These are phyloP conservation scores for Sphyrna mokarran DNA, from an alignment of 2,113 vertebrate species.

Conservation along the genomic window DNA sequence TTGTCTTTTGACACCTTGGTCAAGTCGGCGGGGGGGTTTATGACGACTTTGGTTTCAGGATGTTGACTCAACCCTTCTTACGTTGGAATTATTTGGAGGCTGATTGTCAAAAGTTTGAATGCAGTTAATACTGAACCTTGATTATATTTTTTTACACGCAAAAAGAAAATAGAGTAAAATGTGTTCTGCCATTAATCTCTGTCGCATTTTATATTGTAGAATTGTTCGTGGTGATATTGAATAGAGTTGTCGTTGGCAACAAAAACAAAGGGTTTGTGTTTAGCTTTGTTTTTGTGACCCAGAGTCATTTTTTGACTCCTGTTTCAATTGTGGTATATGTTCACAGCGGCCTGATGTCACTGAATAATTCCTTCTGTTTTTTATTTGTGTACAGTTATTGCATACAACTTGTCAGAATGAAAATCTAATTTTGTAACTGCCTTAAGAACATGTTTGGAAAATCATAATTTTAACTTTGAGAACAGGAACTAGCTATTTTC, in stretches of 20 bases:
- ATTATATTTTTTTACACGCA: neutral
- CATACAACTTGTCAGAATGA: neutral
- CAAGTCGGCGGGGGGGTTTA: neutral
- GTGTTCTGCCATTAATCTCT: neutral
- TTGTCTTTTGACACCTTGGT: neutral
- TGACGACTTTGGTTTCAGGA: too few species aligned
- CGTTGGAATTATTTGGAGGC: neutral
- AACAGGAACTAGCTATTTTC: neutral
- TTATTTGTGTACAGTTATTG: neutral
- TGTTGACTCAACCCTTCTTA: neutral
- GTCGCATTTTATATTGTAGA: neutral
- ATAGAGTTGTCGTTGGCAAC: conserved; percentile 1
- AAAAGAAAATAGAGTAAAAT: neutral
- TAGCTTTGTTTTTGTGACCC: neutral
- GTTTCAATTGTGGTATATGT: neutral
- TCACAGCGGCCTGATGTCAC: neutral
- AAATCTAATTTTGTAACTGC: neutral
- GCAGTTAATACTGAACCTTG: neutral
- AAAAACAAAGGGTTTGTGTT: conserved; percentile 28
- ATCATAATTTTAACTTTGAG: neutral
- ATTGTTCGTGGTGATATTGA: neutral
- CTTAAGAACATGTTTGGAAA: neutral
- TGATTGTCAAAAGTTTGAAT: neutral
- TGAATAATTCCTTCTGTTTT: neutral
- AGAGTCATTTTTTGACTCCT: neutral